Base-by-base conservation (phyloP, 2,888 invertebrate species). In the Bombylius major region DNA sequence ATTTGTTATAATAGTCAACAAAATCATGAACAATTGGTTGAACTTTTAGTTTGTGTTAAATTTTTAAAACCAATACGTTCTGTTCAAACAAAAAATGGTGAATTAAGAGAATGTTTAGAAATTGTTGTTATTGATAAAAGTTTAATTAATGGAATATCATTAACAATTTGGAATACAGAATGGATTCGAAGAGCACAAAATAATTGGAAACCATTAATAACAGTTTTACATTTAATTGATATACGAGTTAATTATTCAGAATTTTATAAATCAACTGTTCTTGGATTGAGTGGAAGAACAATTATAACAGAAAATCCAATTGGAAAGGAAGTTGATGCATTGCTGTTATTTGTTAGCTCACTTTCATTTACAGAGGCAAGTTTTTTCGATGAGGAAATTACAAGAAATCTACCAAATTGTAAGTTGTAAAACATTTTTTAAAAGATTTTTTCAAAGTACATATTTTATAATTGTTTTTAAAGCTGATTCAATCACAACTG, bases 291-390 rank as follows among this genome's bases (percentile, higher is more conserved):
- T 2, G 66, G 70, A 12, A 77, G 79, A 51, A 82, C 82, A 5
- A 75, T 90, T 32, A 73, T 89, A 58, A 88, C 85, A 5, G 88
- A 87, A 67, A 82, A 89, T 73, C 89, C 89, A 0, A 73, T 80
- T 58, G 79, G 82, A 4, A 72, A 78, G 0, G 83, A 89, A 65
- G 79, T 82, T 0, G 75, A 79, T 57, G 69, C 75, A 3, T 69
- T 87, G 56, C 71, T 78, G 34, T 71, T 77, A 3, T 79, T 79
- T 62, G 77, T 80, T n/a, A 71, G 65, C 50, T 67, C 64, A 47
- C 73, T 73, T 9, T 71, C 74, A 4, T 64, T 75, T 45, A 66
- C 71, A 56, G 65, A 68, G 6, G 65, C 64, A 13, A 67, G 67
- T 50, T 65, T 70, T 57, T 62, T 71, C 23, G 6, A 36, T 4